Evolutionary conservation across 2,113 vertebrate species (phyloP), one percentile per base, ranked within the genome.

Genomic region (Mystacornis crossleyi): DNA sequence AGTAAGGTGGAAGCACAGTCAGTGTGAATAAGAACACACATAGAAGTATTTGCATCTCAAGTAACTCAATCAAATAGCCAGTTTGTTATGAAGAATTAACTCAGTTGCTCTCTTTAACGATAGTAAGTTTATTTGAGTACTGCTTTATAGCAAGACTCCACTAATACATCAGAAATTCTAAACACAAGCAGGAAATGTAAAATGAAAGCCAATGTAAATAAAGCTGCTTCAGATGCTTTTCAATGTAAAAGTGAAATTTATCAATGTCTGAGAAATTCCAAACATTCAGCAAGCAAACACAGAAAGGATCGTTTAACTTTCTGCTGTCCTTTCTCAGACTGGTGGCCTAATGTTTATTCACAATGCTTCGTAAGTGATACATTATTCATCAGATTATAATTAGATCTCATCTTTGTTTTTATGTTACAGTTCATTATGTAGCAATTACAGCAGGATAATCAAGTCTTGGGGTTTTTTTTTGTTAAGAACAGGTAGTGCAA

Each of bases 291-390:
- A 93, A 82, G 70, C 57, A 69, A 61, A 50, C 24, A 71, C 1
- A 2, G 78, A 65, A 65, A 47, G 50, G 57, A 72, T 87, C 6
- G 0, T 50, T 23, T 77, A 80, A 69, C 54, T 80, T 84, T 40
- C 72, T 85, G 42, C 81, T 91, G 45, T 47, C 48, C 84, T 87
- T 85, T 79, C 48, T 67, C 54, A 90, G 81, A 54, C 50, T 48
- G 48, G 48, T 67, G 40, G 43, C 70, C 83, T 95, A 71, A 90
- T 93, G 58, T 93, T 93, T 90, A 88, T 91, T 94, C 86, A 67
- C 40, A 47, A 29, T 50, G 18, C 73, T 73, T 81, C 81, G 43
- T 79, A 36, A 48, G 53, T 38, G 40, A 65, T 91, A 33, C 45
- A 91, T 91, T 94, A 91, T 95, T 95, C 55, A 91, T 75, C 36